Percentiles rank a stretch among this genome's conserved stretches.
Evolutionary conservation across 2,113 vertebrate genomes (phyloP).

Genomic region (western clawed frog (Xenopus tropicalis)): UCB_Xtro_10.0 CM004446.2:125871001-125871500

Average conservation of each 20-base stretch:
- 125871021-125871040: slow-evolving; percentile 7
- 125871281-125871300: slow-evolving; percentile 20
- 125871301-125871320: slow-evolving; percentile 27
- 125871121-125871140: too few relatives aligned
- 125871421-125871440: too few relatives aligned
- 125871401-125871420: too few relatives aligned
- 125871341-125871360: background rate
- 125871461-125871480: too few relatives aligned
- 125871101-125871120: too few relatives aligned
- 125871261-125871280: background rate
- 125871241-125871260: background rate
- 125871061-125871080: background rate
- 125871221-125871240: background rate
- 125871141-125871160: background rate
- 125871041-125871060: slow-evolving; percentile 5
- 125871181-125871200: background rate
- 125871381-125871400: too few relatives aligned
- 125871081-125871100: too few relatives aligned
- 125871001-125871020: background rate
- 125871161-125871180: background rate
- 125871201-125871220: background rate
- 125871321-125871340: background rate
- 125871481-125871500: too few relatives aligned
- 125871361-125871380: too few relatives aligned
- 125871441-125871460: too few relatives aligned